These are phyloP conservation scores for Podarcis muralis DNA, from an alignment of 2,113 vertebrate genomes.

Conservation along the genomic window DNA sequence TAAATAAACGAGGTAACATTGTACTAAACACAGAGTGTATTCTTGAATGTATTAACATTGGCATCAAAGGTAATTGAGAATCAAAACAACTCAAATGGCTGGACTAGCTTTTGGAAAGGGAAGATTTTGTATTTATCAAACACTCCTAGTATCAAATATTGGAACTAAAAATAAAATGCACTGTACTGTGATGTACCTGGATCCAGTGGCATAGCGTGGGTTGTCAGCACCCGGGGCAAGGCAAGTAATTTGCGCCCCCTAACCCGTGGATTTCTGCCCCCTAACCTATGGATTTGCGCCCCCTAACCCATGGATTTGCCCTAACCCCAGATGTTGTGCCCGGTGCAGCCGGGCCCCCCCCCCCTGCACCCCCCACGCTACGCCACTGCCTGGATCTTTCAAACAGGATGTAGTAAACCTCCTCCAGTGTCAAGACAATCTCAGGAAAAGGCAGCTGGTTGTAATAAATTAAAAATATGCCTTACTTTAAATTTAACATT, in stretches of 20 bases:
- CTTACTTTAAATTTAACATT: not conserved
- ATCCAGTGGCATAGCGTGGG: no score
- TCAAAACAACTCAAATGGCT: slow-evolving; percentile 4
- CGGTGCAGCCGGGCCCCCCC: no score
- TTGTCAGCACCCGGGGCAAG: no score
- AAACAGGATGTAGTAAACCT: not conserved
- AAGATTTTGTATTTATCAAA: not conserved
- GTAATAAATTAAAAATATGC: not conserved
- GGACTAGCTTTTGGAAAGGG: not conserved
- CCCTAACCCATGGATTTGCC: no score
- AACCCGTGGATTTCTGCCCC: no score
- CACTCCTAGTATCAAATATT: not conserved
- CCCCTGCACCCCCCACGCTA: no score
- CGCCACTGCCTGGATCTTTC: not conserved
- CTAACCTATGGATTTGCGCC: no score
- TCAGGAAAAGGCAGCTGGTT: not conserved
- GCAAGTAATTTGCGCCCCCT: no score
- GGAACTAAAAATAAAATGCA: not conserved
- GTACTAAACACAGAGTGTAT: not conserved
- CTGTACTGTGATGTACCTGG: not conserved
- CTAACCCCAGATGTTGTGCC: no score
- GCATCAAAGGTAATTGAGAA: slow-evolving; percentile 1
- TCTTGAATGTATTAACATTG: not conserved
- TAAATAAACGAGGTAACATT: not conserved
- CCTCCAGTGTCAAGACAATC: not conserved